A percentile compares a stretch with the other conserved stretches of the same genome.
Evolutionary conservation across 2,113 vertebrate species (phyloP).

Genomic region (Burhinus bistriatus): DNA sequence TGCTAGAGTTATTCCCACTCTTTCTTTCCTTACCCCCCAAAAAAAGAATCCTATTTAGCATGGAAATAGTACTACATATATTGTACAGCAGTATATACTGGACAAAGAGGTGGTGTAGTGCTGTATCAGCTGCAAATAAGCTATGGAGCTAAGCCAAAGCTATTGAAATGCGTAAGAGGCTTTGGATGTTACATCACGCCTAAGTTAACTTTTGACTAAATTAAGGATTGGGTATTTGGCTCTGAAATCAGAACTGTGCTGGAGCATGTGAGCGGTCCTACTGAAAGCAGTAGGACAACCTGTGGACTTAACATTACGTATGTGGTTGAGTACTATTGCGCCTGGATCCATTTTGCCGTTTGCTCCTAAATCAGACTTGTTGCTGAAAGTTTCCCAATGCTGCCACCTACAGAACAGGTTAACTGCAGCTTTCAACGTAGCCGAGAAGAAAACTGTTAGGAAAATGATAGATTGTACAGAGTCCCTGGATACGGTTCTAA

Average conservation of each 20-base stretch:
- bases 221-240: neutral
- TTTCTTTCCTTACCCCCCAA: neutral
- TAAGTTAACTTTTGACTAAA: neutral
- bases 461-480: neutral
- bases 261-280: neutral
- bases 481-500: neutral
- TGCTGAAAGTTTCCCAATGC: constrained; percentile 52
- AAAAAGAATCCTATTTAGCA: neutral
- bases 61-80: neutral
- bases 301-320: neutral
- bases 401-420: constrained; percentile 60
- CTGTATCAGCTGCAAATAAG: neutral
- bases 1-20: neutral
- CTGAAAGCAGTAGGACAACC: neutral
- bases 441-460: neutral
- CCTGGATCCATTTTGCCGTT: neutral
- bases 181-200: neutral
- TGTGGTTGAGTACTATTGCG: rapidly evolving
- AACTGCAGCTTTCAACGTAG: neutral
- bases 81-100: neutral
- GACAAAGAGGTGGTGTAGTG: neutral
- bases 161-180: neutral
- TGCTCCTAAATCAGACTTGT: neutral
- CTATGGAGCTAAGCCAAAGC: neutral
- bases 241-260: neutral